Percentiles rank a stretch among this genome's conserved stretches.
phyloP scores from a whole-genome alignment of 2,888 invertebrate species.

The Ochropleura plecta region DNA sequence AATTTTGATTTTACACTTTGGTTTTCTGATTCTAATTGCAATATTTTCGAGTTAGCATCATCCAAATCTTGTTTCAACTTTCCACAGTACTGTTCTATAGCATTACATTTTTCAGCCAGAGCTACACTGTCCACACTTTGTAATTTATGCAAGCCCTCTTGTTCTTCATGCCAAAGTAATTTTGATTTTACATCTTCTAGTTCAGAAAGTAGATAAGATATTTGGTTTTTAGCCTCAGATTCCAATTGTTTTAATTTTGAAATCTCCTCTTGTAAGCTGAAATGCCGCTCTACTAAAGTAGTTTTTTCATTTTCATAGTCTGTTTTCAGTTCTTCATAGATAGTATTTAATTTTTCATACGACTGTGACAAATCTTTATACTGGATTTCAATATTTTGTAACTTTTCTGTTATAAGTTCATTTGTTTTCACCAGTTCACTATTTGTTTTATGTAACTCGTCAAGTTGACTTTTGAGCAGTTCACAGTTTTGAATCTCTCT shows the following conservation, averaged over 20 bases:
- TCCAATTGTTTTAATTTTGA: constrained; percentile 67
- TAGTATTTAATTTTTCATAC: constrained; percentile 68
- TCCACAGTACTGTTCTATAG: constrained; percentile 76
- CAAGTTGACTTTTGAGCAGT: constrained; percentile 73
- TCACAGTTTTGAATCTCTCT: constrained; percentile 71
- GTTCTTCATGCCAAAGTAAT: constrained; percentile 66
- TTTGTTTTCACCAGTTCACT: constrained; percentile 68
- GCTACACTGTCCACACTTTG: constrained; percentile 64
- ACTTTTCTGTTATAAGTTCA: constrained; percentile 66
- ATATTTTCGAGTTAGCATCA: constrained; percentile 83
- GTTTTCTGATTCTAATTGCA: constrained; percentile 75
- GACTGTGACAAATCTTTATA: constrained; percentile 69
- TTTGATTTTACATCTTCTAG: constrained; percentile 70
- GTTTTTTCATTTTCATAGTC: constrained; percentile 66
- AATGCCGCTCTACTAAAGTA: constrained; percentile 65
- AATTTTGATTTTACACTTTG: constrained; percentile 67
- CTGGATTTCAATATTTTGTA: constrained; percentile 68
- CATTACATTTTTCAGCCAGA: constrained; percentile 72
- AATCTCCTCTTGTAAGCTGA: constrained; percentile 70
- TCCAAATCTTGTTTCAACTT: constrained; percentile 77
- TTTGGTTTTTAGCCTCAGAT: constrained; percentile 69
- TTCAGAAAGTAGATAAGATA: constrained; percentile 70
- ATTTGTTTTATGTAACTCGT: constrained; percentile 70
- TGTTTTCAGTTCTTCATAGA: constrained; percentile 73
- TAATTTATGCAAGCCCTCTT: constrained; percentile 55